Evolutionary conservation across 2,888 invertebrate genomes (phyloP), one percentile per base, ranked within the genome.

Genomic region (Cantharis nigra): DNA sequence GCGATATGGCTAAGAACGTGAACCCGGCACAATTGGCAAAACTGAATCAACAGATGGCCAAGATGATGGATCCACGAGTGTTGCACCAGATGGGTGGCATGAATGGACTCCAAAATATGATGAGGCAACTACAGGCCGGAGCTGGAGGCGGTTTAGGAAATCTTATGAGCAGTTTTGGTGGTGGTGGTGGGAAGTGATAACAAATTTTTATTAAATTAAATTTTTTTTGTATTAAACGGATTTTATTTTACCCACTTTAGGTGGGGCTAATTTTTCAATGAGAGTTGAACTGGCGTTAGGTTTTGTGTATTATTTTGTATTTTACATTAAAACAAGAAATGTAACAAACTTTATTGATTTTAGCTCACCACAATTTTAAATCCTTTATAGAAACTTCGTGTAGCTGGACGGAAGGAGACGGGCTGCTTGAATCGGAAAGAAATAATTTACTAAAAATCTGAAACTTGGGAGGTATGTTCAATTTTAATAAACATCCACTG

Each of bases 61-160:
- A 97, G 89, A 98, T 99, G 98, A 99, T 99, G 95, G 99, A 99
- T 90, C 99, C 99, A 0, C 91, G 98, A 77, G 97, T 99, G 82
- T 90, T 99, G 71, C 98, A 99, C 85, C 99, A 99, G 85, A 94
- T 94, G 98, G 98, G 98, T 83, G 99, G 99, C 23, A 97, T 98
- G 93, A 92, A 94, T 18, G 99, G 98, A 0, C 90, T 99, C 20
- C 98, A 98, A 87, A 98, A 95, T 86, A 98, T 99, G 96, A 98
- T 99, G 98, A 91, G 96, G 84, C 99, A 98, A 87, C 90, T 98
- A 81, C 94, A 95, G 85, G 91, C 92, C 79, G 92, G 92, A 1
- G 91, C 91, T 4, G 90, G 91, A 0, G 91, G 89, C 4, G 89
- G 89, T 67, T 83, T 90, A 78, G 89, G 90, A 16, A 92, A 91